Evolutionary conservation across 2,113 vertebrate genomes (phyloP), one percentile per base, ranked within the genome.

Genomic region (Neomonachus schauinslandi): DNA sequence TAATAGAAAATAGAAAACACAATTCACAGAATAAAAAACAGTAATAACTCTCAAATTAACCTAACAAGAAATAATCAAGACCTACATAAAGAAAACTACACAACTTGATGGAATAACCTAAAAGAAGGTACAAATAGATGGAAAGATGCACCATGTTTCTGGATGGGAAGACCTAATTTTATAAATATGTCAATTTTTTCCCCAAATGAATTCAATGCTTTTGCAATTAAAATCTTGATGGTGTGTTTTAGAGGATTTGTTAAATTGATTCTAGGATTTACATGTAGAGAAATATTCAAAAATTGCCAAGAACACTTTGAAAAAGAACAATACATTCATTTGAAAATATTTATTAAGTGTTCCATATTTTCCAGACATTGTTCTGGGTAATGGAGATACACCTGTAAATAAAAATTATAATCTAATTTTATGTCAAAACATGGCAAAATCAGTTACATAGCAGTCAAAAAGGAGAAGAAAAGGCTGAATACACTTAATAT

Each of bases 361-460:
- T 83, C 5, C 21, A 10, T 81, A 42, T 71, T 83, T 92, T 59
- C 49, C 19, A 69, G 76, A 72, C 18, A 65, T 46, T 74, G 15
- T 39, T 76, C 14, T 79, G 18, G 21, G 26, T 67, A 18, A 26
- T 89, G 16, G 63, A 59, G 12, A 72, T 67, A 74, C 0, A 84
- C 1, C 10, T 89, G 14, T 76, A 84, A 72, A 85, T 80, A 94
- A 89, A 94, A 59, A 89, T n/a, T 57, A 79, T 16, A 88, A 88
- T 94, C 18, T 51, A 87, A 67, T 91, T 97, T 94, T 79, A 94
- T 77, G 53, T 65, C 31, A 97, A 88, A 77, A 53, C 13, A 87
- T 46, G n/a, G 76, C 22, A 61, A 87, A 87, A 67, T 82, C 57
- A 86, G 59, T 81, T 79, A 84, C 19, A 92, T 61, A 84, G 53